Evolutionary conservation across 2,888 invertebrate genomes (phyloP).

Genomic region (Ectemnius lituratus): DNA sequence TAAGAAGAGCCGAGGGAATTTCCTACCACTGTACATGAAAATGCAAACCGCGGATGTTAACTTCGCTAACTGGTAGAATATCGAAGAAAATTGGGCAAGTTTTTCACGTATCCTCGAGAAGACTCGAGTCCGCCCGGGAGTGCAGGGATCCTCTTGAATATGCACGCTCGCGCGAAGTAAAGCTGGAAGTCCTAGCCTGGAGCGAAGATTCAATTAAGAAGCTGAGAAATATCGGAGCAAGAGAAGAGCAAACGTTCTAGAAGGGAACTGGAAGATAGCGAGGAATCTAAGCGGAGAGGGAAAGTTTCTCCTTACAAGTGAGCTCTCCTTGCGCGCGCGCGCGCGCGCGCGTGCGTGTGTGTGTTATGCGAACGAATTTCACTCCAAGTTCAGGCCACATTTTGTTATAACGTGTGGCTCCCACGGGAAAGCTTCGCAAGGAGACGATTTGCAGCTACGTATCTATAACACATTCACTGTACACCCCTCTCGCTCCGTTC

Average conservation of each 20-base stretch:
- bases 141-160: no score
- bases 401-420: conserved; percentile 42
- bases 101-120: no score
- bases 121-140: no score
- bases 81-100: no score
- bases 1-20: no score
- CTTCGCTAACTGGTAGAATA: no score
- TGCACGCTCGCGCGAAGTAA: no score
- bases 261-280: not conserved
- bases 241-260: not conserved
- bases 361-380: conserved; percentile 34
- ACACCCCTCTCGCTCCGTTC: not conserved
- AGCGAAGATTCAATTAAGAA: no score
- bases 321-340: not conserved
- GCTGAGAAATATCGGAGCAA: conserved; percentile 7
- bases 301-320: conserved; percentile 29
- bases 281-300: conserved; percentile 25
- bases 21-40: no score
- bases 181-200: no score
- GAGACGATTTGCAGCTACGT: conserved; percentile 42
- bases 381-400: conserved; percentile 30
- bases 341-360: no score
- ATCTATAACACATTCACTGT: conserved; percentile 22
- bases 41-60: no score
- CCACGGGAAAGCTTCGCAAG: conserved; percentile 39